Percentiles rank a stretch among this genome's conserved stretches.
Conservation (phyloP, 2,797 vertebrate genomes). For the Aldrovandia affinis region DNA sequence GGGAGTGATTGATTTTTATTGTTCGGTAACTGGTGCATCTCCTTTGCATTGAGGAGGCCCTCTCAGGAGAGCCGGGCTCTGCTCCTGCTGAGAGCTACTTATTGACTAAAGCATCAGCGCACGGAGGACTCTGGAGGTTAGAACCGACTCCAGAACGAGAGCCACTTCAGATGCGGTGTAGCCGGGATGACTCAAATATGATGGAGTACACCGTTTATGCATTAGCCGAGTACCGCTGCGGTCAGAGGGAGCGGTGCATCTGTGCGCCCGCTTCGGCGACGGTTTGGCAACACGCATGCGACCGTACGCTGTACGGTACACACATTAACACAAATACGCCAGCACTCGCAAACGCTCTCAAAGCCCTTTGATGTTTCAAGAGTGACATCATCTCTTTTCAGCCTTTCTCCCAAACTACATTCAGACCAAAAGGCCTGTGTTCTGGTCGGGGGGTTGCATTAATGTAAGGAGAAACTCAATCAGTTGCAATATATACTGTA, state of each 20-base stretch:
- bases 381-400: conserved; percentile 41
- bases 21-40: conserved; percentile 13
- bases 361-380: conserved; percentile 33
- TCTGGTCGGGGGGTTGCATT: conserved; percentile 51
- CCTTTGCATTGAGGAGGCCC: conserved; percentile 31
- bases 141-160: conserved; percentile 26
- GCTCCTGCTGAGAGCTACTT: conserved; percentile 42
- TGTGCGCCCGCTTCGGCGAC: conserved; percentile 45
- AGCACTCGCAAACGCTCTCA: conserved; percentile 1
- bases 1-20: background rate
- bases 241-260: conserved; percentile 51
- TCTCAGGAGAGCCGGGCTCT: conserved; percentile 31
- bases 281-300: conserved; percentile 38
- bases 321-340: conserved; percentile 19
- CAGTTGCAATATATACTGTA: conserved; percentile 69
- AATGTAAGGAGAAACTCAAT: conserved; percentile 64
- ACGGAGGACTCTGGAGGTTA: conserved; percentile 38
- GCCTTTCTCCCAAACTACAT: background rate
- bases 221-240: conserved; percentile 51
- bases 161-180: conserved; percentile 31
- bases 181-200: conserved; percentile 35
- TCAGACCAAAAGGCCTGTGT: conserved; percentile 38
- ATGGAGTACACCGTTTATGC: conserved; percentile 53
- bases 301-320: conserved; percentile 29
- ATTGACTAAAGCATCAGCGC: conserved; percentile 49